Evolutionary conservation across 2,113 vertebrate genomes (phyloP), one percentile per base, ranked within the genome.

Genomic region (Sisor rabdophorus): DNA sequence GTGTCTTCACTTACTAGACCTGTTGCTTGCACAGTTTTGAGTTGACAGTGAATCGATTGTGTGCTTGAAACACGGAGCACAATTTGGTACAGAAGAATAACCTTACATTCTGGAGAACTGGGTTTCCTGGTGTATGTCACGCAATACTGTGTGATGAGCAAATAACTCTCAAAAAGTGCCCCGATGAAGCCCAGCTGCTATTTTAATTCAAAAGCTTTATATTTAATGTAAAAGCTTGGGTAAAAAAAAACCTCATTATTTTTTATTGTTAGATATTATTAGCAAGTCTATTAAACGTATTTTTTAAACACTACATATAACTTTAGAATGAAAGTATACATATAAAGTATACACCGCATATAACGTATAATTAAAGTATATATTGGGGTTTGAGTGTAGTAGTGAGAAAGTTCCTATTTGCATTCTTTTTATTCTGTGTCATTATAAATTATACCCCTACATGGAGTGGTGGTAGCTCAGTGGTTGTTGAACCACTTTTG

Each of bases 171-270:
- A 2, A 16, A 56, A 79, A 73, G 63, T 75, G 48, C 32, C 75
- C 54, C 54, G 53, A 73, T 73, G 59, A 54, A 13, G 69, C 30
- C 48, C 76, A 78, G 68, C 76, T 71, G 76, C 54, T 70, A 70
- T 61, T 71, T 53, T 54, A 5, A 61, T 71, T n/a, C 17, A 32
- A 22, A 67, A 68, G 44, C 8, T 48, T 2, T 50, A 22, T 13
- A 48, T 67, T 47, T 13, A 26, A 67, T 24, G 6, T 26, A 1
- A 28, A 24, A 69, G 26, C 19, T 64, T 64, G 11, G 15, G 13
- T 22, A 36, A 36, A 59, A 7, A 60, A 26, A 60, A 56, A 11
- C 20, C 10, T 36, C 17, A n/a, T 36, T 10, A 61, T 24, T n/a
- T 24, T 65, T 65, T 65, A 44, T 13, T 22, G 1, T 64, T 4